phyloP scores from a whole-genome alignment of 2,797 vertebrate genomes.

The Rhinoraja longicauda region DNA sequence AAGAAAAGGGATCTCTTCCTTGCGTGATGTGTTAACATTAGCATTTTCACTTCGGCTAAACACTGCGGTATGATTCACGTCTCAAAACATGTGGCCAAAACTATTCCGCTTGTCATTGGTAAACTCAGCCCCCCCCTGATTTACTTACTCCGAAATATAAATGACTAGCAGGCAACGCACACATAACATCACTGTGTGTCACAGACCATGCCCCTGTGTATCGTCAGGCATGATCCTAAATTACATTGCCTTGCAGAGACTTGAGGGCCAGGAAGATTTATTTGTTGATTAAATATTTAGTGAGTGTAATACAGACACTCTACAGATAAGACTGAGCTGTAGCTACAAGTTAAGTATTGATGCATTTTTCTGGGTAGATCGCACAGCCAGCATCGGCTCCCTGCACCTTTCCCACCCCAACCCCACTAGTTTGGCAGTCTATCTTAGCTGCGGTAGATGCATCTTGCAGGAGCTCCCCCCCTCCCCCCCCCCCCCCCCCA shows the following conservation, averaged over 20 bases:
- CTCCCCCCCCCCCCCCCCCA: not conserved
- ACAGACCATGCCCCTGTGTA: not conserved
- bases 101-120: not conserved
- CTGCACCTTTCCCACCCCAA: not conserved
- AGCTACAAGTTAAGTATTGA: constrained; percentile 24
- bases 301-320: constrained; percentile 16
- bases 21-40: constrained; percentile 16
- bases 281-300: constrained; percentile 34
- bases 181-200: constrained; percentile 15
- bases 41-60: constrained; percentile 1
- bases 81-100: not conserved
- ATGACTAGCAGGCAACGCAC: not conserved
- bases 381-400: not conserved
- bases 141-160: constrained; percentile 13
- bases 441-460: not conserved
- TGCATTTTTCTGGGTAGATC: not conserved
- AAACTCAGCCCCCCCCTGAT: not conserved
- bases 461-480: not conserved
- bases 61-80: not conserved
- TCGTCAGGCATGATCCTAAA: not conserved
- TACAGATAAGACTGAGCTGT: constrained; percentile 22
- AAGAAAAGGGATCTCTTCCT: constrained; percentile 24
- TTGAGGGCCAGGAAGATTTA: not conserved
- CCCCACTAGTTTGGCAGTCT: not conserved
- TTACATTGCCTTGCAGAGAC: not conserved